phyloP scores from a whole-genome alignment of 2,797 vertebrate species.

The Karalla daura region DNA sequence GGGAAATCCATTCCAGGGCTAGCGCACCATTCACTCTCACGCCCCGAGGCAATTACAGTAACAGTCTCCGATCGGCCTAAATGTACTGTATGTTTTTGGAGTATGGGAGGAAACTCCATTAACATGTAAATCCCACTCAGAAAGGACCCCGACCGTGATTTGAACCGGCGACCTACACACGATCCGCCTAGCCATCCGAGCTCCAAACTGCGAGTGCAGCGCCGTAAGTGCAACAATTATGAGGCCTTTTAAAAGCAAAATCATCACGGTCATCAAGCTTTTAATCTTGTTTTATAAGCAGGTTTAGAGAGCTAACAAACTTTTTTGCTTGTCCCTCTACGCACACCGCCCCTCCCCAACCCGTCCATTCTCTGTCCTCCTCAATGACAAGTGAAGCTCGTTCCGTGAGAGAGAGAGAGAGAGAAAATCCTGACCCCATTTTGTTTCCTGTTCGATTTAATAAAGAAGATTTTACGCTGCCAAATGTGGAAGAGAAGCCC shows the following conservation, averaged over 20 bases:
- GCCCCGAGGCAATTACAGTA: too few species aligned
- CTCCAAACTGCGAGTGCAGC: slow-evolving; percentile 4
- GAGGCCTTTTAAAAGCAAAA: slow-evolving; percentile 29
- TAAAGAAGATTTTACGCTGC: slow-evolving; percentile 76
- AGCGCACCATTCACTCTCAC: too few species aligned
- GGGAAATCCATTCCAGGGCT: too few species aligned
- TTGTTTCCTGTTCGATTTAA: slow-evolving; percentile 77
- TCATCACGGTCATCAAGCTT: slow-evolving; percentile 21
- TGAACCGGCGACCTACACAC: too few species aligned
- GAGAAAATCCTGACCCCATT: slow-evolving; percentile 67
- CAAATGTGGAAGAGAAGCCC: slow-evolving; percentile 76
- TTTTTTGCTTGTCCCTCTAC: slow-evolving; percentile 9
- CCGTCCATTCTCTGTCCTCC: not conserved
- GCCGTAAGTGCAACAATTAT: slow-evolving; percentile 14
- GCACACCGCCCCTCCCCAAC: slow-evolving; percentile 16
- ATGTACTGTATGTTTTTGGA: too few species aligned
- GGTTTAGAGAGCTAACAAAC: slow-evolving; percentile 19
- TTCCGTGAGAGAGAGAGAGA: slow-evolving; percentile 56
- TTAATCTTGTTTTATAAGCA: slow-evolving; percentile 24
- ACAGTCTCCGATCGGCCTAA: too few species aligned
- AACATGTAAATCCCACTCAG: too few species aligned
- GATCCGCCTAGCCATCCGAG: too few species aligned
- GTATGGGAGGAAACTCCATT: too few species aligned
- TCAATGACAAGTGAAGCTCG: slow-evolving; percentile 45
- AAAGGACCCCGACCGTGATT: too few species aligned